Percentiles rank a stretch among this genome's conserved stretches.
These are phyloP conservation scores for Iguana delicatissima DNA, from an alignment of 2,797 vertebrate species.

Conservation along the genomic window DNA sequence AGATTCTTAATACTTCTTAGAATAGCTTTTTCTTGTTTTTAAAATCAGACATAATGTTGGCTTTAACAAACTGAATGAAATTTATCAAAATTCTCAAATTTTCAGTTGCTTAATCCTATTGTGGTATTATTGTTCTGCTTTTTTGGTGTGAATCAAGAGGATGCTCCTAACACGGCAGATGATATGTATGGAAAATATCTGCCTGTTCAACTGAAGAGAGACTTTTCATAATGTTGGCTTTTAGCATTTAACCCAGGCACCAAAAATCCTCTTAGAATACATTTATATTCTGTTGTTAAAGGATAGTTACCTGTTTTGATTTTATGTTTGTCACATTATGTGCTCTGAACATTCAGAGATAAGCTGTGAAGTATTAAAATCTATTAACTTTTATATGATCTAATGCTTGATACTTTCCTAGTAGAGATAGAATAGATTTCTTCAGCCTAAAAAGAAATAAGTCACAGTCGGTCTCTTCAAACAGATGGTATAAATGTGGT, in stretches of 20 bases:
- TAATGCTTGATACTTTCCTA: slow-evolving; percentile 11
- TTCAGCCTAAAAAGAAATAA: background rate
- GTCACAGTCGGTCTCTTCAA: background rate
- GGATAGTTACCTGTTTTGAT: background rate
- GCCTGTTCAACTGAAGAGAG: background rate
- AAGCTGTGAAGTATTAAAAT: background rate
- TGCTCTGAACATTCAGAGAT: background rate
- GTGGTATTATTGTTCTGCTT: background rate
- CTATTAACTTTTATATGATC: background rate
- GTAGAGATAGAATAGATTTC: background rate
- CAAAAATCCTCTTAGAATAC: background rate
- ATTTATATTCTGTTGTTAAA: background rate
- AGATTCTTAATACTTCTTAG: background rate
- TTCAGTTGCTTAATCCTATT: background rate
- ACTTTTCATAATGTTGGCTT: background rate
- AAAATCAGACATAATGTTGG: background rate
- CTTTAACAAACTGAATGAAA: background rate
- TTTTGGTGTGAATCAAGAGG: background rate
- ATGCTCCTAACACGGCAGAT: background rate
- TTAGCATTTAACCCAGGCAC: background rate
- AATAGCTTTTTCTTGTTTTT: background rate
- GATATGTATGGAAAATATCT: background rate
- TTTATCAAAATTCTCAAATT: background rate
- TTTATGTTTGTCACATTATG: background rate
- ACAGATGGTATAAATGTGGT: background rate